Conservation (phyloP, 2,797 vertebrate species). For the Fundulus diaphanus region DNA sequence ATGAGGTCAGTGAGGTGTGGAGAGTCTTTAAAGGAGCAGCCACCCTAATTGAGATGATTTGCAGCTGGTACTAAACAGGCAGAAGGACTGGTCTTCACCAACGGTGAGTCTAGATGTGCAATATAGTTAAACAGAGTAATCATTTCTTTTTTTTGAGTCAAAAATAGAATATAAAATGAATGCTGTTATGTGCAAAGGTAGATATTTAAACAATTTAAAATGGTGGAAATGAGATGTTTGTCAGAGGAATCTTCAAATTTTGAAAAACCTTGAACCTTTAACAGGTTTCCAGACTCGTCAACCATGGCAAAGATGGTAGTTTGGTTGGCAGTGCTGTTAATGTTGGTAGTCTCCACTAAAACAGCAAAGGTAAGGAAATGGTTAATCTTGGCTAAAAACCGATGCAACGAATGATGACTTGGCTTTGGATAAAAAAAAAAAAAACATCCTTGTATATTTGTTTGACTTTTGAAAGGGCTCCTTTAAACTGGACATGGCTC, state of each 20-base stretch:
- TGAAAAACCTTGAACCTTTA: neutral
- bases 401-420: no score
- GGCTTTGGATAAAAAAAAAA: no score
- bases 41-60: slow-evolving; percentile 1
- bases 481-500: slow-evolving; percentile 40
- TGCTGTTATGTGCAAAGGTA: neutral
- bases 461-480: neutral
- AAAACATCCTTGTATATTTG: neutral
- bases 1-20: neutral
- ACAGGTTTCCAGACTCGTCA: neutral
- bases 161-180: neutral
- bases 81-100: neutral
- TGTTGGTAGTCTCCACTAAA: slow-evolving; percentile 4
- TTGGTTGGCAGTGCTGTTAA: slow-evolving; percentile 24
- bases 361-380: slow-evolving; percentile 21
- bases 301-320: neutral
- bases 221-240: neutral
- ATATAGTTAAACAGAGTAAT: neutral
- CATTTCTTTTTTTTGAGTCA: neutral
- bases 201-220: neutral
- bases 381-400: neutral
- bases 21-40: neutral
- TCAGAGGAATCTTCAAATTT: neutral
- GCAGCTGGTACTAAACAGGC: slow-evolving; percentile 5
- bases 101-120: neutral